Evolutionary conservation across 2,797 vertebrate genomes (phyloP).

Genomic region (Chelmon rostratus): DNA sequence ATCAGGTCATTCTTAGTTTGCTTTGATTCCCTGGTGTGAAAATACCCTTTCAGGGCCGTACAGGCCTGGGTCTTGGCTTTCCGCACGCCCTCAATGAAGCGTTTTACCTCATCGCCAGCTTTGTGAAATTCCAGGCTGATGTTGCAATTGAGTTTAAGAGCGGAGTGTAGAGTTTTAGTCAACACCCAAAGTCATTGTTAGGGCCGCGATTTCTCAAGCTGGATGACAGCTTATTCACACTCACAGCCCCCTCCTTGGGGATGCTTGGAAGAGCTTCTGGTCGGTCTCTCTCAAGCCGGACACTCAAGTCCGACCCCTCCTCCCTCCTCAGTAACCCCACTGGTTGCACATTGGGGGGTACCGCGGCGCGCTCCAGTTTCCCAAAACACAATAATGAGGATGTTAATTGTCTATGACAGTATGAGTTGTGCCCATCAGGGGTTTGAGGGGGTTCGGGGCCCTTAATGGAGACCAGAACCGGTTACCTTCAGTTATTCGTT

Average conservation of each 20-base stretch:
- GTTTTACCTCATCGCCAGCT: slow-evolving; percentile 49
- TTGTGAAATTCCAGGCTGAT: slow-evolving; percentile 54
- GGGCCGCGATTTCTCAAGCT: slow-evolving; percentile 39
- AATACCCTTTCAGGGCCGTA: slow-evolving; percentile 30
- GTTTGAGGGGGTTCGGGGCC: slow-evolving; percentile 52
- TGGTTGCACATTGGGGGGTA: slow-evolving; percentile 73
- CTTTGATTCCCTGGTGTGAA: slow-evolving; percentile 52
- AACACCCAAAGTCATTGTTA: slow-evolving; percentile 62
- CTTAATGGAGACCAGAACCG: slow-evolving; percentile 69
- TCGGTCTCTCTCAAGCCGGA: slow-evolving; percentile 60
- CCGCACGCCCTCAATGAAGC: slow-evolving; percentile 26
- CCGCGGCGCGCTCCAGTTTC: slow-evolving; percentile 75
- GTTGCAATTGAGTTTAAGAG: slow-evolving; percentile 44
- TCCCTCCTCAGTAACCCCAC: slow-evolving; percentile 66
- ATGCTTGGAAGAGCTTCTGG: slow-evolving; percentile 64
- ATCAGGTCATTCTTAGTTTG: slow-evolving; percentile 53
- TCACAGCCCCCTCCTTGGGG: slow-evolving; percentile 41
- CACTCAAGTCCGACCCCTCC: slow-evolving; percentile 67
- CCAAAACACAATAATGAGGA: slow-evolving; percentile 86
- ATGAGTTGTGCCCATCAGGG: slow-evolving; percentile 78
- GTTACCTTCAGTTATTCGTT: slow-evolving; percentile 66
- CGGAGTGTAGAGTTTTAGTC: slow-evolving; percentile 45
- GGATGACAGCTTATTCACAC: slow-evolving; percentile 57
- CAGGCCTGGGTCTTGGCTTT: slow-evolving; percentile 40
- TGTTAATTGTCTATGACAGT: slow-evolving; percentile 87